These are phyloP conservation scores for Urophycis tenuis DNA, from an alignment of 2,797 vertebrate species.

Conservation along the genomic window DNA sequence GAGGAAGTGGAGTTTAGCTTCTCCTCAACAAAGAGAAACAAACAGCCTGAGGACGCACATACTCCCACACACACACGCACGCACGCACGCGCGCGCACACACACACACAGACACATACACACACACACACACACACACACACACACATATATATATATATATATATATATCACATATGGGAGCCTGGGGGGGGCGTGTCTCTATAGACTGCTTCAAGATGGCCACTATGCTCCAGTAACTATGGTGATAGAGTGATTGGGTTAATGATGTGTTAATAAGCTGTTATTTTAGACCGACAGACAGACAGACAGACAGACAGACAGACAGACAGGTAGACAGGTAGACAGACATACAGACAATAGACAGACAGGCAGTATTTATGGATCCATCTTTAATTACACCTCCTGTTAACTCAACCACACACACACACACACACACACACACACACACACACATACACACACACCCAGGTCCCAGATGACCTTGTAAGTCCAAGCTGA, in stretches of 20 bases:
- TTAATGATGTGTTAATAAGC: conserved; percentile 25
- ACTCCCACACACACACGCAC: no score
- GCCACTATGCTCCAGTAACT: conserved; percentile 40
- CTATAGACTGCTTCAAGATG: conserved; percentile 37
- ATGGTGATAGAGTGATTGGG: conserved; percentile 21
- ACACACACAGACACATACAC: no score
- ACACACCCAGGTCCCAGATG: conserved; percentile 36
- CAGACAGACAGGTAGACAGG: no score
- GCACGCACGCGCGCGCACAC: no score
- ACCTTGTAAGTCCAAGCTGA: conserved; percentile 42
- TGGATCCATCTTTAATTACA: conserved; percentile 41
- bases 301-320: no score
- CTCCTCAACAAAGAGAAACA: not conserved
- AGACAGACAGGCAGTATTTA: conserved; percentile 14
- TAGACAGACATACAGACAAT: conserved; percentile 14
- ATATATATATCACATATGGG: conserved; percentile 25
- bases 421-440: conserved; percentile 20
- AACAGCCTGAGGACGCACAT: not conserved
- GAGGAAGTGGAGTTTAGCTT: not conserved
- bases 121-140: no score
- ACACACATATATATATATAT: no score
- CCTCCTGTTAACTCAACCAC: conserved; percentile 48
- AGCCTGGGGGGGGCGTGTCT: conserved; percentile 20
- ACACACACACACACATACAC: conserved; percentile 15
- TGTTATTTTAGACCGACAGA: not conserved